A percentile compares a stretch with the other conserved stretches of the same genome.
phyloP scores from a whole-genome alignment of 2,113 vertebrate genomes.

The Trogon surrucura region DNA sequence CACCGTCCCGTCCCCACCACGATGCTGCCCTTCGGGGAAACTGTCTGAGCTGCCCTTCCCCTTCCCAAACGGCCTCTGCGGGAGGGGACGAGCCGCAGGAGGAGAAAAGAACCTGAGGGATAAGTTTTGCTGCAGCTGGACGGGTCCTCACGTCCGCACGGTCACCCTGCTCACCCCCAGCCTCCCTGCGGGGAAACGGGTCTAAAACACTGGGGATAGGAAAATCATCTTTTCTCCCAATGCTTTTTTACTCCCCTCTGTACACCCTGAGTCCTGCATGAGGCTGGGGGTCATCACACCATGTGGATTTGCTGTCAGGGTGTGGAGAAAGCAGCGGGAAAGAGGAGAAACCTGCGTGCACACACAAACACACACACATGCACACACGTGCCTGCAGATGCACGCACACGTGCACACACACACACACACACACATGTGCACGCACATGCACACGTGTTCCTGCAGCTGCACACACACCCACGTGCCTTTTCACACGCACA shows the following conservation, averaged over 20 bases:
- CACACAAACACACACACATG: no score
- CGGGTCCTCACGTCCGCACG: not conserved
- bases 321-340: not conserved
- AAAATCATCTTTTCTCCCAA: fast-evolving
- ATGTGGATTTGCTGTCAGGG: fast-evolving
- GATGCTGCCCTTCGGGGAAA: not conserved
- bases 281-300: not conserved
- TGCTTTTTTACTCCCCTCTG: no score
- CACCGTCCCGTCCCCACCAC: not conserved
- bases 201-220: fast-evolving
- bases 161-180: not conserved
- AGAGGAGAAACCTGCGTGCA: fast-evolving
- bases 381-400: no score
- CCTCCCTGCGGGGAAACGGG: no score
- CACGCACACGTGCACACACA: not conserved
- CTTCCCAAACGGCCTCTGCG: not conserved
- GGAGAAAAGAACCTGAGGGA: not conserved
- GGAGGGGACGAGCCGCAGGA: not conserved
- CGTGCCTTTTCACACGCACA: no score
- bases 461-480: no score
- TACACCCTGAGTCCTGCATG: not conserved
- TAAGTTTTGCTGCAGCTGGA: not conserved
- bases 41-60: not conserved
- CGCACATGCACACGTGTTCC: no score
- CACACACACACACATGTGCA: no score